Conservation (phyloP, 1,140 invertebrate species). For the Trinorchestia longiramus region DNA sequence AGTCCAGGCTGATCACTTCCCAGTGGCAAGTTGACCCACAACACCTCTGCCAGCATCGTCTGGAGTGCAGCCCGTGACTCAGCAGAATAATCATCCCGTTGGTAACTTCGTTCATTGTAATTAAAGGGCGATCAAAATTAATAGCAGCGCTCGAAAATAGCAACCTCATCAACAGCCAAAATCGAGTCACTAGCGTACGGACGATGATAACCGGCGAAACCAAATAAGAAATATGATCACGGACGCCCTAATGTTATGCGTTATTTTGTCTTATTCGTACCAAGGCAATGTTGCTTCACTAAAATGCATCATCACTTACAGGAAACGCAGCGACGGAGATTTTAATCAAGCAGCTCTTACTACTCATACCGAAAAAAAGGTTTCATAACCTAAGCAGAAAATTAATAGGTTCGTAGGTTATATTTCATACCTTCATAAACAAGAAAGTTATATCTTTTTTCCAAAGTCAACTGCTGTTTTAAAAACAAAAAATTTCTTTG, state of each 20-base stretch:
- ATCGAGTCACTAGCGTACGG: conserved; percentile 19
- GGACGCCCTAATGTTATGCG: neutral
- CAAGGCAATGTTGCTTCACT: neutral
- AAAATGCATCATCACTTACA: too few relatives aligned
- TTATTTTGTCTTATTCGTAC: neutral
- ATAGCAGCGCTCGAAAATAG: neutral
- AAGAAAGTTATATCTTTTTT: neutral
- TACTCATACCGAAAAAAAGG: neutral
- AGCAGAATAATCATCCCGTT: neutral
- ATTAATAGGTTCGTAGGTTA: neutral
- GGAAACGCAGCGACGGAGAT: too few relatives aligned
- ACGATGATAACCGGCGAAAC: neutral
- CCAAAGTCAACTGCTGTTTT: neutral
- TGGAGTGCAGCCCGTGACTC: neutral
- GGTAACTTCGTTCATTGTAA: conserved; percentile 29
- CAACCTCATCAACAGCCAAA: conserved; percentile 35
- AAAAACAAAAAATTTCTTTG: neutral
- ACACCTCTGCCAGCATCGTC: neutral
- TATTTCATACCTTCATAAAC: too few relatives aligned
- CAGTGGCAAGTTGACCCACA: neutral
- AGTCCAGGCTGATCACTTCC: neutral
- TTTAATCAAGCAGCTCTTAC: neutral
- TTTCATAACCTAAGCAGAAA: neutral
- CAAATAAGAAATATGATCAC: neutral
- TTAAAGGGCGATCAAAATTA: conserved; percentile 28